Percentiles rank a stretch among this genome's conserved stretches.
Evolutionary conservation across 2,888 invertebrate genomes (phyloP).

Genomic region (Ophion costatus): DNA sequence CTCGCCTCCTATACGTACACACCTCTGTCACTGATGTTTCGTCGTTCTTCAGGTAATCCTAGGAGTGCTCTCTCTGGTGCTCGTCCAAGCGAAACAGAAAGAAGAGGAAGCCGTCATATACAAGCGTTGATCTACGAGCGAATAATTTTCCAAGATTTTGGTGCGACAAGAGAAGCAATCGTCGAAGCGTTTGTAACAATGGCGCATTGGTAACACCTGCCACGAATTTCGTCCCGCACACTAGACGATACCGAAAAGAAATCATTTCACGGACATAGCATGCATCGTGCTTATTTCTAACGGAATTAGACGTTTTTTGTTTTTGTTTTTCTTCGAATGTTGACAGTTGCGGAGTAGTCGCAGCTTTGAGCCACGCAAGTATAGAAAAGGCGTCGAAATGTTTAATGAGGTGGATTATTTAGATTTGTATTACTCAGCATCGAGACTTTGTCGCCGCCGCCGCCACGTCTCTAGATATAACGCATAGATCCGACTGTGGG

Average conservation of each 20-base stretch:
- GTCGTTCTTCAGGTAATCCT: conserved; percentile 87
- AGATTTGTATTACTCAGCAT: too few species aligned
- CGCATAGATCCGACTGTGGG: conserved; percentile 25
- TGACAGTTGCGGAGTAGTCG: conserved; percentile 11
- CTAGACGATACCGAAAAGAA: background rate
- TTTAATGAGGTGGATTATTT: too few species aligned
- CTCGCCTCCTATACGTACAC: too few species aligned
- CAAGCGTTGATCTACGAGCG: conserved; percentile 80
- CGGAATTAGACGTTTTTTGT: background rate
- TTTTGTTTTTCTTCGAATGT: background rate
- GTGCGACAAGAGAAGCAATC: background rate
- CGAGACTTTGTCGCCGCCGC: too few species aligned
- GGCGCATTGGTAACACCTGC: background rate
- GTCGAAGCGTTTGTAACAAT: conserved; percentile 20
- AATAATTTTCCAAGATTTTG: conserved; percentile 11
- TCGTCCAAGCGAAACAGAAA: conserved; percentile 90
- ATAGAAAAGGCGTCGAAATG: too few species aligned
- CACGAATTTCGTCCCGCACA: background rate
- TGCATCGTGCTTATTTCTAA: background rate
- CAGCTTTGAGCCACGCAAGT: too few species aligned
- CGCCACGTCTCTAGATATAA: too few species aligned
- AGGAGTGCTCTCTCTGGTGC: conserved; percentile 88
- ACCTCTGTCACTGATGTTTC: conserved; percentile 51
- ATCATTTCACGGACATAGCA: background rate
- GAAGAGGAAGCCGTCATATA: conserved; percentile 88